phyloP scores from a whole-genome alignment of 2,797 vertebrate species.

The Schizothorax lantsangensis region DNA sequence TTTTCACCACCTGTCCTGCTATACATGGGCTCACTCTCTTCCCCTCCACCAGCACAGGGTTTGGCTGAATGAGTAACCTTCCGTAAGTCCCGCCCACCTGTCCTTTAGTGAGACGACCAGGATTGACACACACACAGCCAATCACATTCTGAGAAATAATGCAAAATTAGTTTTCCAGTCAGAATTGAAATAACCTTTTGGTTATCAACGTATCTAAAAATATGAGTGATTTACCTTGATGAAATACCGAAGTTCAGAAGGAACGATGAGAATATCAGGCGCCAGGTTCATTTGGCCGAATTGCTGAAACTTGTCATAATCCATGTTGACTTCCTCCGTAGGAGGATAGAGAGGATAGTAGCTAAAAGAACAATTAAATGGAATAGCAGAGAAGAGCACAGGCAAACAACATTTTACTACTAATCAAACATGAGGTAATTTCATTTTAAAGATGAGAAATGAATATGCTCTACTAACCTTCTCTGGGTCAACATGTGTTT shows the following conservation, averaged over 20 bases:
- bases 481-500: slow-evolving; percentile 90
- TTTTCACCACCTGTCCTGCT: slow-evolving; percentile 88
- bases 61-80: slow-evolving; percentile 80
- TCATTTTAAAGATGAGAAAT: neutral
- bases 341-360: slow-evolving; percentile 94
- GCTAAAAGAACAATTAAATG: slow-evolving; percentile 66
- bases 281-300: slow-evolving; percentile 81
- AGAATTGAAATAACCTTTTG: neutral
- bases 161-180: slow-evolving; percentile 10
- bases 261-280: slow-evolving; percentile 87
- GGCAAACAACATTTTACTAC: neutral
- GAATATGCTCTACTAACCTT: slow-evolving; percentile 76
- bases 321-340: slow-evolving; percentile 86
- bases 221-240: slow-evolving; percentile 81
- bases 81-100: slow-evolving; percentile 90
- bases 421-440: neutral
- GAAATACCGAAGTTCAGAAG: slow-evolving; percentile 93
- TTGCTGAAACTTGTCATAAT: slow-evolving; percentile 83
- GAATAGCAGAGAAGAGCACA: neutral
- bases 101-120: slow-evolving; percentile 92
- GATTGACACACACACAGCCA: slow-evolving; percentile 91
- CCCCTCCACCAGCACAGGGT: neutral
- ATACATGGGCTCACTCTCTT: slow-evolving; percentile 78
- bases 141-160: slow-evolving; percentile 80
- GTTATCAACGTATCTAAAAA: neutral